Base-by-base conservation (phyloP, 1,140 invertebrate genomes). In the Eulimnadia texana region DNA sequence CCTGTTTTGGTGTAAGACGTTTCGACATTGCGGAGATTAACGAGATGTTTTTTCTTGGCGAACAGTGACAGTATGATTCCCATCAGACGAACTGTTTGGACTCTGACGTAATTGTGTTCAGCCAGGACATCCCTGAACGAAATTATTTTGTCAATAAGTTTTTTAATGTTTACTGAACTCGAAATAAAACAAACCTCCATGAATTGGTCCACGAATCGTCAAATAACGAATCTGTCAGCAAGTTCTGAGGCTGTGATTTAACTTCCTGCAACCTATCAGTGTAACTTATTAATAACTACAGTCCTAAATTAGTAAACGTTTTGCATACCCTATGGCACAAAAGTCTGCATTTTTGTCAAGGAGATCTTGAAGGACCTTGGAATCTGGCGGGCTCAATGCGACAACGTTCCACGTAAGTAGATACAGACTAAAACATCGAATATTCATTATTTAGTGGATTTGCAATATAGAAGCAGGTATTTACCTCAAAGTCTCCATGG, bases 371-470 rank as follows among this genome's bases (percentile, higher is more conserved):
- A 91, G 72, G 71, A 81, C 80, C 71, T 82, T 80, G 65, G 79
- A 81, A 0, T 71, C 67, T 27, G 65, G 64, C 3, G 85, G 86
- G 66, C 77, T 78, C 66, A 79, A 83, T 20, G 84, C 86, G 23
- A 85, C 86, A 51, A 91, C 87, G 78, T 91, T 92, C 80, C 85
- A 92, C 24, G 88, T 91, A 24, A 84, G 79, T 65, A 88, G 80
- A 70, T 86, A 87, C 60, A 88, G 74, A 68, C 84, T 85, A 69
- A 58, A 73, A 72, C 22, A 28, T 10, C n/a, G 3, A 22, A 58
- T 33, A 28, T 13, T 58, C 23, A 22, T 33, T 3, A 16, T 58
- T 25, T 19, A 1, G 20, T 19, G 23, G 1, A 16, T 6, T 28
- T 33, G 19, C 19, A 23, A 19, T 29, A 10, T 16, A 29, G 47